A percentile compares a stretch with the other conserved stretches of the same genome.
Conservation (phyloP, 2,113 vertebrate species). For the Entomyzon cyanotis region DNA sequence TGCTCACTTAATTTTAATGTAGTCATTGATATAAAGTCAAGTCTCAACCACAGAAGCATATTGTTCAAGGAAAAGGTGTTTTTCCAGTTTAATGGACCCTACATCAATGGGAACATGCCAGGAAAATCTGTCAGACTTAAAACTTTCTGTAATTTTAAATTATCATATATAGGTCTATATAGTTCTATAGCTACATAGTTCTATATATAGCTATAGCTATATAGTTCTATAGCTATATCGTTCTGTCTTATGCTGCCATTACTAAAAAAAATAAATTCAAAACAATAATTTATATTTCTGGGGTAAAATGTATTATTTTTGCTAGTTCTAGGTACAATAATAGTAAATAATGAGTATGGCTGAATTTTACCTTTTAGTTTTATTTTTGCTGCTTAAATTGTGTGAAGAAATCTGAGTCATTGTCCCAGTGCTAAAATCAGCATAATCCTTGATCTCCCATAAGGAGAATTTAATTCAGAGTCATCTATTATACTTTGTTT, state of each 20-base stretch:
- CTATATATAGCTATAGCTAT: too few relatives aligned
- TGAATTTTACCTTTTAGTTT: constrained; percentile 15
- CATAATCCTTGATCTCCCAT: background rate
- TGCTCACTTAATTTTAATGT: background rate
- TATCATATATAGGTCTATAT: background rate
- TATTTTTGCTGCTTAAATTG: background rate
- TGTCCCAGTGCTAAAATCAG: background rate
- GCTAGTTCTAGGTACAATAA: background rate
- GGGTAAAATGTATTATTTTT: background rate
- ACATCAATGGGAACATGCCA: background rate
- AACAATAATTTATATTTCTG: background rate
- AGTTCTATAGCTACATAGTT: too few relatives aligned
- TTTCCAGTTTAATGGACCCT: background rate
- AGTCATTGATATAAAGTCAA: background rate
- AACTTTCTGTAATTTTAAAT: background rate
- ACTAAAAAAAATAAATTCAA: background rate
- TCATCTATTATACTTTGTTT: background rate
- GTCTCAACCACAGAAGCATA: background rate
- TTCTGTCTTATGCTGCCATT: background rate
- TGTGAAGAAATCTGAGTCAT: background rate
- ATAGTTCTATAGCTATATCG: background rate
- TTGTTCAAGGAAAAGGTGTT: background rate
- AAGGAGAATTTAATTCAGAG: background rate
- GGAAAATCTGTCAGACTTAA: background rate
- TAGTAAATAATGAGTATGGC: background rate